These are phyloP conservation scores for Parasteatoda tepidariorum DNA, from an alignment of 1,140 invertebrate species.

Conservation along the genomic window DNA sequence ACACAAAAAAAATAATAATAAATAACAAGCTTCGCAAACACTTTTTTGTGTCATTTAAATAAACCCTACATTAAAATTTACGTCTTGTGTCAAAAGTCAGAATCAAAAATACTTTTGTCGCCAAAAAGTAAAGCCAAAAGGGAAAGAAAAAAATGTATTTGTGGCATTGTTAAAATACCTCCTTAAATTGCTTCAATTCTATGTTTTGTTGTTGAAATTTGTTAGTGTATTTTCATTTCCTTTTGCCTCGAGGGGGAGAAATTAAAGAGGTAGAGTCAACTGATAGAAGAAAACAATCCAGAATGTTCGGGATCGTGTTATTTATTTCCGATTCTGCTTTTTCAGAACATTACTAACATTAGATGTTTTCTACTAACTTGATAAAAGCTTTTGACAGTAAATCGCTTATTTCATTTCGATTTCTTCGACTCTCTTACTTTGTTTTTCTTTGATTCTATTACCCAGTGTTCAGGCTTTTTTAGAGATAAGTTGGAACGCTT, in stretches of 20 bases:
- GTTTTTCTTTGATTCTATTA: conserved; percentile 23
- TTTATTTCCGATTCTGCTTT: conserved; percentile 16
- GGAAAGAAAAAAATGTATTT: conserved; percentile 32
- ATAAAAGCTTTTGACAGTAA: conserved; percentile 54
- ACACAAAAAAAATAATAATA: too few species aligned
- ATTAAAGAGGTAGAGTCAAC: conserved; percentile 24
- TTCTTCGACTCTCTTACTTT: conserved; percentile 2
- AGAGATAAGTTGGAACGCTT: too few species aligned
- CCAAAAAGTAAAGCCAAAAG: too few species aligned
- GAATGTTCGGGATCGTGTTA: conserved; percentile 18
- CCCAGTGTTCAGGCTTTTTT: too few species aligned
- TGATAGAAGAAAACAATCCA: conserved; percentile 31
- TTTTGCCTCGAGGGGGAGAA: conserved; percentile 7
- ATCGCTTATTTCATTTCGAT: conserved; percentile 53
- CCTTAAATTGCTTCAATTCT: conserved; percentile 21
- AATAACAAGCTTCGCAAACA: too few species aligned
- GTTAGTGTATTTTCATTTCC: conserved; percentile 15
- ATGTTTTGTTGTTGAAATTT: conserved; percentile 4
- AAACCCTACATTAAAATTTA: not conserved
- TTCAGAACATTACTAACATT: conserved; percentile 1
- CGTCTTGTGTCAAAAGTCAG: conserved; percentile 4
- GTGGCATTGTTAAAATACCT: conserved; percentile 50
- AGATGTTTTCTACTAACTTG: conserved; percentile 49
- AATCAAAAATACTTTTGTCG: conserved; percentile 18
- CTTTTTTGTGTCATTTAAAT: not conserved